A percentile compares a stretch with the other conserved stretches of the same genome.
phyloP scores from a whole-genome alignment of 2,113 vertebrate genomes.

The Isurus oxyrinchus region DNA sequence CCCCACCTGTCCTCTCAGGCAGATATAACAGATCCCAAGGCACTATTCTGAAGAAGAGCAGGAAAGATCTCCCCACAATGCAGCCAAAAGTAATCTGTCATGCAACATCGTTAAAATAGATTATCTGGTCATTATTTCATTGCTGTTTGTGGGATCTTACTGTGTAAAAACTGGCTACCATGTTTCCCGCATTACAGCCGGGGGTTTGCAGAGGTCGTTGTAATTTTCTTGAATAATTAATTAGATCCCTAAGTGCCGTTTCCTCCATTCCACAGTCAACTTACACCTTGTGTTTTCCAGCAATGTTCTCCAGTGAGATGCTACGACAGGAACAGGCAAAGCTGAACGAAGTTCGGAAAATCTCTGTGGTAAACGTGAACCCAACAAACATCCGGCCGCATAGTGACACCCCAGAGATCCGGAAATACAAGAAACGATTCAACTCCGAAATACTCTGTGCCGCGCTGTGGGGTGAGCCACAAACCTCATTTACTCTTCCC shows the following conservation, averaged over 20 bases:
- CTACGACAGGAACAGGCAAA: conserved; percentile 92
- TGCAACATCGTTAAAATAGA: not conserved
- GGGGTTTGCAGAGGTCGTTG: not conserved
- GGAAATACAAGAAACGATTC: conserved; percentile 98
- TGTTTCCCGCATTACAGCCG: not conserved
- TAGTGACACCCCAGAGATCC: conserved; percentile 95
- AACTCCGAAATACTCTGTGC: conserved; percentile 98
- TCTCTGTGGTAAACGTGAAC: conserved; percentile 97
- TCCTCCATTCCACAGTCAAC: not conserved
- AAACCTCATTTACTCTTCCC: not conserved
- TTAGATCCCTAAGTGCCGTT: not conserved
- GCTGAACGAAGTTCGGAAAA: conserved; percentile 94
- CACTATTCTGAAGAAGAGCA: not conserved
- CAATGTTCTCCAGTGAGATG: conserved; percentile 82
- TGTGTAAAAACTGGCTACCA: not conserved
- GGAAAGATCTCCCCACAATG: not conserved
- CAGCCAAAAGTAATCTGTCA: not conserved
- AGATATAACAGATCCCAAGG: not conserved
- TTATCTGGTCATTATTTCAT: not conserved
- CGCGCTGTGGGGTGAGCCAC: conserved; percentile 83
- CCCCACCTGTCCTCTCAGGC: not conserved
- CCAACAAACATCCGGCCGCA: conserved; percentile 97
- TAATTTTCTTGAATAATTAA: not conserved
- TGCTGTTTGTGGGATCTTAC: not conserved
- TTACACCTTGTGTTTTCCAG: conserved; percentile 49